phyloP scores from a whole-genome alignment of 2,797 vertebrate genomes.

The Acrocephalus scirpaceus region DNA sequence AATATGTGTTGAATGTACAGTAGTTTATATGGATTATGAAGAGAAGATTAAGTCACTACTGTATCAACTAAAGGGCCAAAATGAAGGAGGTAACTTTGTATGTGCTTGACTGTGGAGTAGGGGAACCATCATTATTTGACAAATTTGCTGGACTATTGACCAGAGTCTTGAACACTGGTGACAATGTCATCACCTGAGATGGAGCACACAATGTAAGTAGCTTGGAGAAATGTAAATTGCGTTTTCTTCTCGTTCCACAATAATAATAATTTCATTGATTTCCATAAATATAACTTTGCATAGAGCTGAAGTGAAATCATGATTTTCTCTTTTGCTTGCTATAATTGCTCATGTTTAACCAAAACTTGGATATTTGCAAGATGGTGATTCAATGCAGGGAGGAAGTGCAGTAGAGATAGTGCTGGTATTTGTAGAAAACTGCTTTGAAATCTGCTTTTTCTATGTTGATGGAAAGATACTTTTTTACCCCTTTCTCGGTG shows the following conservation, averaged over 20 bases:
- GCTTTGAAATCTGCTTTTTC: not conserved
- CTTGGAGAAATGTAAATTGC: not conserved
- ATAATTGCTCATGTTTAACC: constrained; percentile 41
- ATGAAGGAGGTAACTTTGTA: not conserved
- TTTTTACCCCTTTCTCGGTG: not conserved
- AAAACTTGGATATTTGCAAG: constrained; percentile 16
- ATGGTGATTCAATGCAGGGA: constrained; percentile 13
- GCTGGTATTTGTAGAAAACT: constrained; percentile 20
- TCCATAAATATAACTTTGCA: not conserved
- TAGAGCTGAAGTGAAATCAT: not conserved
- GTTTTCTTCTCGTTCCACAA: not conserved
- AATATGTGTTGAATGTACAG: not conserved
- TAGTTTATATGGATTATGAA: not conserved
- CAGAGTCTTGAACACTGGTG: too few relatives aligned
- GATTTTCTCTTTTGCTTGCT: constrained; percentile 25
- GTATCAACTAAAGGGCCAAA: not conserved
- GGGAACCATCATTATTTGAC: not conserved
- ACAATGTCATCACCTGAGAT: not conserved
- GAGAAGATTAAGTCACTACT: not conserved
- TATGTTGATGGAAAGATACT: not conserved
- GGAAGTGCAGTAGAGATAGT: not conserved
- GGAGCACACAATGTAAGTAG: not conserved
- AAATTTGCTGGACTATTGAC: not conserved
- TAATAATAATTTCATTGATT: not conserved
- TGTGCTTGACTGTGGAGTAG: not conserved